phyloP scores from a whole-genome alignment of 2,888 invertebrate genomes.

The Eilema depressum region DNA sequence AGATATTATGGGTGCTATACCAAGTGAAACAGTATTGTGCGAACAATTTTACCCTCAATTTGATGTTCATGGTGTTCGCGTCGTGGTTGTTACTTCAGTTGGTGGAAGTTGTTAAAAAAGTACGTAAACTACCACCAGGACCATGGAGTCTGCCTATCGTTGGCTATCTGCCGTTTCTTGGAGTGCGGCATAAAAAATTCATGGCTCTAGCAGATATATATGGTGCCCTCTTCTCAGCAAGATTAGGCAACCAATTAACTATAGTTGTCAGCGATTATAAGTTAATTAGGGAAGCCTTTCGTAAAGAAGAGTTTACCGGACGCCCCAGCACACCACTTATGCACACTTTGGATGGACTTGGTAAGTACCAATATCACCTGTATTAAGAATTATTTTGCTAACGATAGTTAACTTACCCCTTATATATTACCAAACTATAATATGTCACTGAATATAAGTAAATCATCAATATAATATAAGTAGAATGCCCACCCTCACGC shows the following conservation, averaged over 20 bases:
- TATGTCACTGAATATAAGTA: background rate
- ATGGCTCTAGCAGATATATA: slow-evolving; percentile 92
- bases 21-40: slow-evolving; percentile 76
- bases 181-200: slow-evolving; percentile 92
- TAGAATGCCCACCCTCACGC: too few relatives aligned
- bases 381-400: background rate
- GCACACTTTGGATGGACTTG: slow-evolving; percentile 95
- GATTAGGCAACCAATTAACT: slow-evolving; percentile 93
- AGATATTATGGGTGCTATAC: slow-evolving; percentile 85
- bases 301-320: slow-evolving; percentile 95
- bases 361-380: slow-evolving; percentile 87
- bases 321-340: slow-evolving; percentile 95
- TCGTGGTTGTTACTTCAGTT: slow-evolving; percentile 83
- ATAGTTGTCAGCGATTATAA: slow-evolving; percentile 95
- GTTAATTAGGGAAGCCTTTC: slow-evolving; percentile 94
- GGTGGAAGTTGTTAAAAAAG: slow-evolving; percentile 75
- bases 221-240: slow-evolving; percentile 93
- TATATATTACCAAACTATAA: too few relatives aligned
- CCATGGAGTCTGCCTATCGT: slow-evolving; percentile 95
- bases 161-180: slow-evolving; percentile 94
- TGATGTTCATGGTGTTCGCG: slow-evolving; percentile 81
- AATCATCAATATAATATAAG: too few relatives aligned
- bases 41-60: slow-evolving; percentile 69
- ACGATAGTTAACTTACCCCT: background rate
- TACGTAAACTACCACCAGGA: slow-evolving; percentile 91